phyloP scores from a whole-genome alignment of 2,113 vertebrate genomes.

The Cyphomyrus plagiostoma region DNA sequence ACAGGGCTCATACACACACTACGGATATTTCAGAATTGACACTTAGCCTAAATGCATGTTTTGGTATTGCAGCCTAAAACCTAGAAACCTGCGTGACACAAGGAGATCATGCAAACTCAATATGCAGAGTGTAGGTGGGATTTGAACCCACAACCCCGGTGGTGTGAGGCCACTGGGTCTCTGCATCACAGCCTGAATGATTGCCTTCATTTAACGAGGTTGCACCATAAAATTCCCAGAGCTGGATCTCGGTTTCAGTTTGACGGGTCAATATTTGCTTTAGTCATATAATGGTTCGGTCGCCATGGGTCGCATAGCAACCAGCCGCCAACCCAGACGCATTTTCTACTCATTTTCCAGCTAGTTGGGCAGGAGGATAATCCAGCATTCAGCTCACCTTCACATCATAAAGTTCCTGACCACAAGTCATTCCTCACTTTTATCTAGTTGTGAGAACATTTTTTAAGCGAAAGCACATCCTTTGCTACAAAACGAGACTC shows the following conservation, averaged over 20 bases:
- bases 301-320: not conserved
- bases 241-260: not conserved
- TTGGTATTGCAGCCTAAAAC: not conserved
- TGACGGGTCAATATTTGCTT: constrained; percentile 1
- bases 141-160: not conserved
- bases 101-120: not conserved
- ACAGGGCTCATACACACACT: not conserved
- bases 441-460: not conserved
- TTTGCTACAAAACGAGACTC: not conserved
- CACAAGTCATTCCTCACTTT: not conserved
- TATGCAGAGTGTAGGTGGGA: not conserved
- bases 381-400: not conserved
- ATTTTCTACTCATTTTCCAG: not conserved
- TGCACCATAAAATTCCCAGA: not conserved
- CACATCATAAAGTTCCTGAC: not conserved
- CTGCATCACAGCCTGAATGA: not conserved
- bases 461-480: not conserved
- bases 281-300: not conserved
- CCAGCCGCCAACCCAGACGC: not conserved
- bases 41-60: not conserved
- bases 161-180: not conserved
- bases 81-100: not conserved
- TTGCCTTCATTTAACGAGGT: not conserved
- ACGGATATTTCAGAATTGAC: not conserved
- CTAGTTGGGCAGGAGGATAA: not conserved